phyloP scores from a whole-genome alignment of 2,888 invertebrate genomes.

The Drosophila paranaensis region DNA sequence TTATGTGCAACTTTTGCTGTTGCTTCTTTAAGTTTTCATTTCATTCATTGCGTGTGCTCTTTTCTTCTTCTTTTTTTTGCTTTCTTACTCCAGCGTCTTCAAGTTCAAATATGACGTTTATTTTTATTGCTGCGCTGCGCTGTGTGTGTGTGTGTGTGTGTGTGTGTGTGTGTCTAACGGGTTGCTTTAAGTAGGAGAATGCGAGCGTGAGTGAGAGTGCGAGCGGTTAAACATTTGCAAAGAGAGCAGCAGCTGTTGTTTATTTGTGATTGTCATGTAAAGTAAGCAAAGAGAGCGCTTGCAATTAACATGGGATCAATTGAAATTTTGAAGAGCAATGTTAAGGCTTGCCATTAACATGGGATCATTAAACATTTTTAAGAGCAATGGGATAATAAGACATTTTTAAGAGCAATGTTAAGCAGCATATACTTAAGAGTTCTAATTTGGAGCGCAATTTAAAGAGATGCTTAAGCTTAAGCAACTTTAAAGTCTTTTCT shows the following conservation, averaged over 20 bases:
- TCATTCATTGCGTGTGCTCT: constrained; percentile 49
- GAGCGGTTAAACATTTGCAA: not conserved
- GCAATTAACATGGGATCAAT: too few relatives aligned
- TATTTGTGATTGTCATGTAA: not conserved
- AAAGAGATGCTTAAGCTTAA: not conserved
- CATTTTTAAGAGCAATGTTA: not conserved
- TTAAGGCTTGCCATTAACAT: not conserved
- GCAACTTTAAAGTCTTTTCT: constrained; percentile 8
- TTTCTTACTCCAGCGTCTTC: constrained; percentile 38
- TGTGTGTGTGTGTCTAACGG: constrained; percentile 10
- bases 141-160: not conserved
- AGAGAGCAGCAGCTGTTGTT: not conserved
- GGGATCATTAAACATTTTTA: not conserved
- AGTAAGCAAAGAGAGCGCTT: not conserved
- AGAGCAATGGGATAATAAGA: not conserved
- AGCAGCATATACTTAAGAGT: not conserved
- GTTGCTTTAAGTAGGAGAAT: constrained; percentile 1
- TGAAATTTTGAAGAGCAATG: too few relatives aligned
- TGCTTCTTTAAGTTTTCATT: constrained; percentile 54
- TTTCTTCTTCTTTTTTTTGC: not conserved
- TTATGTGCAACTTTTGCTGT: constrained; percentile 37
- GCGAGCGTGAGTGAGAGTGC: too few relatives aligned
- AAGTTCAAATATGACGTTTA: constrained; percentile 55
- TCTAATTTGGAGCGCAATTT: not conserved
- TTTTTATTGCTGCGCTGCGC: constrained; percentile 19